Evolutionary conservation across 1,140 invertebrate species (phyloP).

Genomic region (Meloidogyne floridensis): DNA sequence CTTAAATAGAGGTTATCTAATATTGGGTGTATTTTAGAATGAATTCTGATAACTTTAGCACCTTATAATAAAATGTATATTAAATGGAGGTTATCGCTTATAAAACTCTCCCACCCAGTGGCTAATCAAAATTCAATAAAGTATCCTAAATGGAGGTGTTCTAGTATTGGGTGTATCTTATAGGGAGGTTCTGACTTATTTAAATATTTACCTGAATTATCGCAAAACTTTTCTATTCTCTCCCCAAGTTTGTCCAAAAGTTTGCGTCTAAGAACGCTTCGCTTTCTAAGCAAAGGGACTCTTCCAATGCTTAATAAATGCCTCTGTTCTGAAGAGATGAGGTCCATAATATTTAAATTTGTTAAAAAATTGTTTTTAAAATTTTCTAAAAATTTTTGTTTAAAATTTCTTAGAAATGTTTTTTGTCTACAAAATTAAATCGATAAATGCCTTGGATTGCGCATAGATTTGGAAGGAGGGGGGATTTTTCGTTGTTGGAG

Average conservation of each 20-base stretch:
- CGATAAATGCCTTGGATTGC: constrained; percentile 1
- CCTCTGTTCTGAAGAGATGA: constrained; percentile 19
- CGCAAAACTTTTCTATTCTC: constrained; percentile 6
- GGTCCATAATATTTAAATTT: background rate
- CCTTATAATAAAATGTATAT: no score
- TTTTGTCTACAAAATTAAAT: background rate
- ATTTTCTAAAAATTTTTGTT: background rate
- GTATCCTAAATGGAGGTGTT: no score
- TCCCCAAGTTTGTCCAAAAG: constrained; percentile 14
- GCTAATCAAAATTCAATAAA: no score
- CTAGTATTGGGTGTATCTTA: no score
- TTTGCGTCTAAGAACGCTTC: constrained; percentile 1
- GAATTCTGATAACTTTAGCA: no score
- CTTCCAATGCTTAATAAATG: constrained; percentile 22
- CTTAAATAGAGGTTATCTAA: no score
- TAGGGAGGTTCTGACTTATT: no score
- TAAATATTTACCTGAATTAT: background rate
- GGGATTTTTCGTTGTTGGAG: no score
- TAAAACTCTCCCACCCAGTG: no score
- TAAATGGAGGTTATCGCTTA: no score
- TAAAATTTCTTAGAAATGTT: background rate
- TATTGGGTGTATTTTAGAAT: no score
- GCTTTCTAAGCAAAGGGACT: constrained; percentile 7
- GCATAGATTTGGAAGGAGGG: background rate
- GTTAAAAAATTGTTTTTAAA: background rate